phyloP scores from a whole-genome alignment of 2,888 invertebrate species.

The Blomia tropicalis region DNA sequence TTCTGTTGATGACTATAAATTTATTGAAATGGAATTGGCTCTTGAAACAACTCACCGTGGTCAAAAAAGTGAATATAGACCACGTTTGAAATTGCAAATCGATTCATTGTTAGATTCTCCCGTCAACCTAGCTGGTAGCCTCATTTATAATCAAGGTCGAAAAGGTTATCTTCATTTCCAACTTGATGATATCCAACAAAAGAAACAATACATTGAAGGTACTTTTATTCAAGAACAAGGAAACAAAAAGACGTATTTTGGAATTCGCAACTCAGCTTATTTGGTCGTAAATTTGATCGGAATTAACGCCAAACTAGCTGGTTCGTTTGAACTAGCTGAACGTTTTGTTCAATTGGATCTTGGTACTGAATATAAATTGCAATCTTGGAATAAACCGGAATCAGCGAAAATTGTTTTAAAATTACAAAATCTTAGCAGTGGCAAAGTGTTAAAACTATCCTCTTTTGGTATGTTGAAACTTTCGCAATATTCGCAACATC shows the following conservation, averaged over 20 bases:
- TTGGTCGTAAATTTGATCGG: background rate
- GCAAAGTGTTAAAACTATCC: background rate
- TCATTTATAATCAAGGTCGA: slow-evolving; percentile 17
- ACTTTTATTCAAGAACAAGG: background rate
- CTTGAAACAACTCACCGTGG: slow-evolving; percentile 13
- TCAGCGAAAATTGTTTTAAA: background rate
- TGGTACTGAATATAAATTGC: background rate
- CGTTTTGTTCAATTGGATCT: background rate
- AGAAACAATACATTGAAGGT: background rate
- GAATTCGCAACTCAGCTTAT: background rate
- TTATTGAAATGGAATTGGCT: background rate
- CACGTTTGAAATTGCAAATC: background rate
- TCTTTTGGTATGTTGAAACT: background rate
- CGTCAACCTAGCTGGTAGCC: slow-evolving; percentile 21
- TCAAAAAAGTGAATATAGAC: slow-evolving; percentile 18
- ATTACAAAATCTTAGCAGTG: background rate
- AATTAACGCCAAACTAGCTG: background rate
- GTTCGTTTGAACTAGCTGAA: background rate
- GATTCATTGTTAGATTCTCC: slow-evolving; percentile 7
- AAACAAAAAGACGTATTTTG: background rate
- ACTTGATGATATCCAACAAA: background rate
- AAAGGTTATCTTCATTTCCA: background rate
- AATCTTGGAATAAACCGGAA: background rate
- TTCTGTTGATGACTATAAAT: background rate
- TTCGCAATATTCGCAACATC: background rate